A percentile compares a stretch with the other conserved stretches of the same genome.
These are phyloP conservation scores for Protodeltote pygarga DNA, from an alignment of 2,888 invertebrate species.

Conservation along the genomic window DNA sequence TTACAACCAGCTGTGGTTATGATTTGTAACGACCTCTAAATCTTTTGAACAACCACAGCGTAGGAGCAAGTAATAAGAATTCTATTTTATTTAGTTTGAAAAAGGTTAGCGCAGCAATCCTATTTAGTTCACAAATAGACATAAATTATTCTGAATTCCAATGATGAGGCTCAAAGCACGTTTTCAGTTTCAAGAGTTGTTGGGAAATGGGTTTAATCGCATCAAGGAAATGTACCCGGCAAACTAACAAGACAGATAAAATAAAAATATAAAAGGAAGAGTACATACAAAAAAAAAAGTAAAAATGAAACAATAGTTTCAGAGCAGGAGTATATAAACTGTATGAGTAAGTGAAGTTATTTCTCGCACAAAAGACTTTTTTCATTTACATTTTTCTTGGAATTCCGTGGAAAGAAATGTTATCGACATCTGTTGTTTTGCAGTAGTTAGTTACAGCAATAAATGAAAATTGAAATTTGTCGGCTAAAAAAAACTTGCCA, in stretches of 20 bases:
- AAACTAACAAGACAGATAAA: conserved; percentile 8
- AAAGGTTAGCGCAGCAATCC: not conserved
- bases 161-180: conserved; percentile 14
- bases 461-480: conserved; percentile 1
- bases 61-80: not conserved
- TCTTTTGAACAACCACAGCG: not conserved
- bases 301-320: conserved; percentile 3
- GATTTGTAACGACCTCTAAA: too few relatives aligned
- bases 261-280: conserved; percentile 1
- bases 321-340: not conserved
- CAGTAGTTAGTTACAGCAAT: not conserved
- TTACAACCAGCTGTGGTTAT: too few relatives aligned
- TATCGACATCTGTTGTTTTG: too few relatives aligned
- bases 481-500: conserved; percentile 8
- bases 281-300: conserved; percentile 6
- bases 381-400: too few relatives aligned
- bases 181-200: conserved; percentile 5
- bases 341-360: not conserved
- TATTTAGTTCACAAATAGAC: not conserved
- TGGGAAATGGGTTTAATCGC: not conserved
- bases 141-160: conserved; percentile 14
- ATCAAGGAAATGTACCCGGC: conserved; percentile 2
- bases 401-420: too few relatives aligned
- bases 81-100: not conserved
- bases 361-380: not conserved